Evolutionary conservation across 1,140 invertebrate species (phyloP), one percentile per base, ranked within the genome.

Genomic region (Schlechtendalia chinensis): DNA sequence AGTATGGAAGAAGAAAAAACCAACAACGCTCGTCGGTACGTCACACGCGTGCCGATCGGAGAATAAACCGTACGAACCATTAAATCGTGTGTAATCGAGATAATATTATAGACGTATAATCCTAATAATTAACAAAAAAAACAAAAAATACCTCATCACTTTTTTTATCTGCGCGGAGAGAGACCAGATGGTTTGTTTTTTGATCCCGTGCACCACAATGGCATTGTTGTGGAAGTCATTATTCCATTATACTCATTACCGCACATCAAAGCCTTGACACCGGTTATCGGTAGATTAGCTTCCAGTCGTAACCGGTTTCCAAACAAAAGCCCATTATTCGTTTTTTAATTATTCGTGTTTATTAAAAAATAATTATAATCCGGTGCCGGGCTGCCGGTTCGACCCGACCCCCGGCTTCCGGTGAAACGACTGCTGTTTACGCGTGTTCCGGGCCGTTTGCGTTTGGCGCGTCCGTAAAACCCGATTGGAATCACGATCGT

Each of bases 241-340:
- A 29, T 72, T 53, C 47, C 19, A 72, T 72, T 72, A 72, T 29
- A 71, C 50, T 19, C n/a, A n/a, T n/a, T n/a, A n/a, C n/a, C n/a
- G n/a, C n/a, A 27, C 14, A 17, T 29, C 16, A 71, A 54, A 53
- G 8, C 69, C 69, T 72, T 72, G 69, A 72, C 69, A 72, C 10
- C 27, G 47, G 69, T 72, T 72, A 72, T 54, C 69, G 27, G 29
- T 72, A 54, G 54, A 72, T 72, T 72, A 54, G 69, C 27, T 53
- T 72, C 50, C 27, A 53, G 47, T 54, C 29, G n/a, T 27, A 72
- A 72, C 69, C 50, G 24, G 69, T 72, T 54, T 29, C 17, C 27
- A 72, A 53, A 72, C 69, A 72, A 72, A 72, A 54, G 50, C 69
- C 69, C 2, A 72, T 72, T 53, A 72, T 71, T 67, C 27, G 17